phyloP scores from a whole-genome alignment of 2,113 vertebrate species.

The Micronycteris hirsuta region DNA sequence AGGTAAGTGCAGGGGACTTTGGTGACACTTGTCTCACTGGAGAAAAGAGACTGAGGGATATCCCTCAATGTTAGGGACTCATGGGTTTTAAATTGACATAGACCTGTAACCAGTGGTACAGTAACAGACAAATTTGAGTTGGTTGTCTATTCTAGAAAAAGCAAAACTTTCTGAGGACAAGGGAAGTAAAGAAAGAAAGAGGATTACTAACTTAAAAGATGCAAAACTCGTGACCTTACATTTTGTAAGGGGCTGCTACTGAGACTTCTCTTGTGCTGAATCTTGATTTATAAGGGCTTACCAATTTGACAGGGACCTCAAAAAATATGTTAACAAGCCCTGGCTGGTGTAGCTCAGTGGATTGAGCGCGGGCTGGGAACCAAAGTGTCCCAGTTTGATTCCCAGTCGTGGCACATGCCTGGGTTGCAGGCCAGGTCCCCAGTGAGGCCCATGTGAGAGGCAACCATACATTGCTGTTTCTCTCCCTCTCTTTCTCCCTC shows the following conservation, averaged over 20 bases:
- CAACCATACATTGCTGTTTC: too few species aligned
- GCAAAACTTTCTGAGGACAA: neutral
- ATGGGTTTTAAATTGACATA: neutral
- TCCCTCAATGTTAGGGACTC: neutral
- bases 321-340: neutral
- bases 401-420: too few species aligned
- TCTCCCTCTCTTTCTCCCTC: too few species aligned
- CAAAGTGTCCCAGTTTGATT: too few species aligned
- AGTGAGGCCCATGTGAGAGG: too few species aligned
- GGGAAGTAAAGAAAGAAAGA: neutral
- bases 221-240: neutral
- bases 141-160: neutral
- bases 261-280: neutral
- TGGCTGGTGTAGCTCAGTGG: too few species aligned
- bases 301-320: neutral
- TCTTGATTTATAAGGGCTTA: neutral
- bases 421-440: too few species aligned
- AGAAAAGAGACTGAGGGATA: neutral
- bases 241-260: neutral
- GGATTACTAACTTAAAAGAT: neutral
- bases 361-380: too few species aligned
- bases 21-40: neutral
- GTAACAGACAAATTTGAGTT: neutral
- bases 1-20: slow-evolving; percentile 54
- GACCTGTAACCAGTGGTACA: neutral